phyloP scores from a whole-genome alignment of 2,888 invertebrate genomes.

The Lissonota sp. region DNA sequence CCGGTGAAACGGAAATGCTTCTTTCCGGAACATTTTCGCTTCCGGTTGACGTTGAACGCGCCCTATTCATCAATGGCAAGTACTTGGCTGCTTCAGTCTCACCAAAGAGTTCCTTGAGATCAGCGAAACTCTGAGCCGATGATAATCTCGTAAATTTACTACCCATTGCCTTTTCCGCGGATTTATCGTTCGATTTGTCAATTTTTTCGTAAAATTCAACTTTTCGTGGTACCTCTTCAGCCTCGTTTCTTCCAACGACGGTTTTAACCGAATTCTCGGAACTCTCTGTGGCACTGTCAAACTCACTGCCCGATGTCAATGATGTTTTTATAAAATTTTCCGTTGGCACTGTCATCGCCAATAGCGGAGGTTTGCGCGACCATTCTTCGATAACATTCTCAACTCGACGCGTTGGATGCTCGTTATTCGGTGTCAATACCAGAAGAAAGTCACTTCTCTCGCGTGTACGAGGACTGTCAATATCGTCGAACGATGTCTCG shows the following conservation, averaged over 20 bases:
- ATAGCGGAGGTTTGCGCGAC: slow-evolving; percentile 81
- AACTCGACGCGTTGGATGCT: slow-evolving; percentile 75
- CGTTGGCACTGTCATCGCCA: slow-evolving; percentile 73
- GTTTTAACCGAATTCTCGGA: slow-evolving; percentile 90
- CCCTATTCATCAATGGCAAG: slow-evolving; percentile 43
- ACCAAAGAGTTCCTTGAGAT: slow-evolving; percentile 93
- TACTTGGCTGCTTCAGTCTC: slow-evolving; percentile 88
- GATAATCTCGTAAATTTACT: slow-evolving; percentile 80
- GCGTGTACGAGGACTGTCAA: slow-evolving; percentile 63
- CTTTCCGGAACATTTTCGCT: slow-evolving; percentile 70
- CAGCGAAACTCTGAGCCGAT: slow-evolving; percentile 89
- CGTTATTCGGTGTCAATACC: slow-evolving; percentile 82
- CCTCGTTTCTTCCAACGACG: slow-evolving; percentile 86
- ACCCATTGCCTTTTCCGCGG: slow-evolving; percentile 82
- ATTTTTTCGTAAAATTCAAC: slow-evolving; percentile 93
- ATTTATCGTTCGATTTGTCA: slow-evolving; percentile 84
- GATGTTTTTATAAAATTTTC: slow-evolving; percentile 67
- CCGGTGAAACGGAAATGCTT: slow-evolving; percentile 77
- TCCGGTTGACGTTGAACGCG: slow-evolving; percentile 85
- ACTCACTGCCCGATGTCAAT: slow-evolving; percentile 87
- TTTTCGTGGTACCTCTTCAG: slow-evolving; percentile 89
- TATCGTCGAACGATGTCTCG: slow-evolving; percentile 82
- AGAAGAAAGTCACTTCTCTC: slow-evolving; percentile 83
- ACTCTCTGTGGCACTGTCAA: slow-evolving; percentile 87
- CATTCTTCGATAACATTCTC: slow-evolving; percentile 83